Base-by-base conservation (phyloP, 2,113 vertebrate genomes). In the Zapornia atra region DNA sequence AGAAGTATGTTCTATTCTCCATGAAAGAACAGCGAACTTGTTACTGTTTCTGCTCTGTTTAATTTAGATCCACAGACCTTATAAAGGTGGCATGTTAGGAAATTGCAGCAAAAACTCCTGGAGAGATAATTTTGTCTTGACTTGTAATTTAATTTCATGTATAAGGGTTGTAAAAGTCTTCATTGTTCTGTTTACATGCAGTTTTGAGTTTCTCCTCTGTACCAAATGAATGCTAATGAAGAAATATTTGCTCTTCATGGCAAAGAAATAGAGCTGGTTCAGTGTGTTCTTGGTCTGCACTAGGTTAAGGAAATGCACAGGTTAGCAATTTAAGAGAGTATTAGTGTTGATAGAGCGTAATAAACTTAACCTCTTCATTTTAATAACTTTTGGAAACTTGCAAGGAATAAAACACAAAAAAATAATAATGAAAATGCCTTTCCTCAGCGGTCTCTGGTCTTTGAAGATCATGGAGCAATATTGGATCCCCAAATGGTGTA, bases 191-290 rank as follows among this genome's bases (percentile, higher is more conserved):
- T 94, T 96, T 76, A 40, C 29, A 1, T 68, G 9, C 14, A 51
- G 11, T 60, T 92, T 87, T 85, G 57, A 72, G 20, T 92, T 88
- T 88, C 50, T 65, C 2, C 57, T 82, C 25, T 34, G 9, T 88
- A 33, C 21, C 26, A 64, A 83, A 77, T 80, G 20, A 80, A 88
- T 92, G 64, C 50, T 83, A 86, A 96, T 92, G 54, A 94, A 90
- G 75, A 94, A 83, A 33, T 86, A 84, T 0, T 90, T 66, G 16
- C 1, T 21, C 86, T 94, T 82, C 70, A 64, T 0, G 0, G 31
- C 44, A 69, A 10, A 92, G 88, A 88, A 90, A 42, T 36, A 78
- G 38, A 81, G 73, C 77, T 73, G 81, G 31, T 93, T 88, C 18
- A 12, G n/a, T 88, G 12, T 86, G 31, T 26, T 81, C 16, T 59